These are phyloP conservation scores for Diabrotica balteata DNA, from an alignment of 2,888 invertebrate species.

Conservation along the genomic window DNA sequence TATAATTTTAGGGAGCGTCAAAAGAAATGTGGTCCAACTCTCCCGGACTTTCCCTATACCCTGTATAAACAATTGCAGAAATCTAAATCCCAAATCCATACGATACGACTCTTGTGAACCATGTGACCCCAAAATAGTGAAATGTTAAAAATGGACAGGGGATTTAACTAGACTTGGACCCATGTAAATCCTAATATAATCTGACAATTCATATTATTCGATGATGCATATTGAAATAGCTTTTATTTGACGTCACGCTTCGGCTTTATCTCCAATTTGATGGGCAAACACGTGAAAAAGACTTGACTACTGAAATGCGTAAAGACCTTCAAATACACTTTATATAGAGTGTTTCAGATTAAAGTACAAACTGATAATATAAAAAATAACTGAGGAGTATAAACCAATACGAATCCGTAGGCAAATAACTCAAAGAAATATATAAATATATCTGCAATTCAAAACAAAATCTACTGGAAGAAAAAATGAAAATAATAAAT, in stretches of 20 bases:
- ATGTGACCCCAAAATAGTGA: slow-evolving; percentile 18
- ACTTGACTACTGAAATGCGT: slow-evolving; percentile 4
- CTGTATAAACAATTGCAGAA: no score
- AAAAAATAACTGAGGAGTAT: no score
- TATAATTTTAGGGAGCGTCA: no score
- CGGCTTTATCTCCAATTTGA: slow-evolving; percentile 21
- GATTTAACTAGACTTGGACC: slow-evolving; percentile 30
- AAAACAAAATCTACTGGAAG: no score
- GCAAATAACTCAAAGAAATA: no score
- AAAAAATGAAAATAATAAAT: no score
- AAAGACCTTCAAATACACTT: background rate
- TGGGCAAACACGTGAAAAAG: slow-evolving; percentile 18
- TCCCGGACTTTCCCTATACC: no score
- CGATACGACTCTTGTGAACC: background rate
- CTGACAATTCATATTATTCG: slow-evolving; percentile 38
- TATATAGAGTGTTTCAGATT: background rate
- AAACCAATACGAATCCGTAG: no score
- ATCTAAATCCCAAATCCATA: no score
- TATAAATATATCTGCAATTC: no score
- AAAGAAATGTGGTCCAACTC: no score
- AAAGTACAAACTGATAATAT: no score
- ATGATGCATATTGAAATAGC: slow-evolving; percentile 26
- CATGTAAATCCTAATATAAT: slow-evolving; percentile 36
- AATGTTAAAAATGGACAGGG: slow-evolving; percentile 20
- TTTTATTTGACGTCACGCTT: slow-evolving; percentile 24